A percentile compares a stretch with the other conserved stretches of the same genome.
phyloP scores from a whole-genome alignment of 2,888 invertebrate species.

The Flexamia atlantica region DNA sequence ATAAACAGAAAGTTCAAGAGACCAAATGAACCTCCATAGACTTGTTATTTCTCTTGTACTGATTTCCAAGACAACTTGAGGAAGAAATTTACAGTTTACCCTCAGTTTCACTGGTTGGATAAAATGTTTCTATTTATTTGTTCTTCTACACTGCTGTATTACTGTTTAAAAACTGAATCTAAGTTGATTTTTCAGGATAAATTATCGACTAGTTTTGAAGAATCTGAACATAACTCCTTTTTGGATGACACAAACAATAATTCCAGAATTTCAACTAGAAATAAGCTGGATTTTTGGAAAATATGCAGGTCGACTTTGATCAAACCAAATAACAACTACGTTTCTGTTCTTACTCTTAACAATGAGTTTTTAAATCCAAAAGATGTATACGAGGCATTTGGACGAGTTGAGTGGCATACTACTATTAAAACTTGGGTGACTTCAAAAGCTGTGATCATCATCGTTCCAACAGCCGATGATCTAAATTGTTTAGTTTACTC shows the following conservation, averaged over 20 bases:
- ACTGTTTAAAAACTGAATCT: not conserved
- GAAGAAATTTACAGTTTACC: too few relatives aligned
- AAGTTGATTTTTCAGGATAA: not conserved
- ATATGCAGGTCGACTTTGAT: conserved; percentile 10
- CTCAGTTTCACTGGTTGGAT: not conserved
- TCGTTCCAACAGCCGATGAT: not conserved
- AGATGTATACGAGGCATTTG: not conserved
- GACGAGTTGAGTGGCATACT: conserved; percentile 9
- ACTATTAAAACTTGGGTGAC: not conserved
- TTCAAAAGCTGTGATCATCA: not conserved
- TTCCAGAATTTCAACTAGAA: not conserved
- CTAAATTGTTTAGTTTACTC: not conserved
- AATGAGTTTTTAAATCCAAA: conserved; percentile 21
- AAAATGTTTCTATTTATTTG: not conserved
- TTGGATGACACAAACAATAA: not conserved
- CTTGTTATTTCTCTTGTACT: not conserved
- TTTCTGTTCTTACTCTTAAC: conserved; percentile 6
- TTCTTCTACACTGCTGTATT: not conserved
- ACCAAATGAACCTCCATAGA: not conserved
- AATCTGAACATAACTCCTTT: not conserved
- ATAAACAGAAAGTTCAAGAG: not conserved
- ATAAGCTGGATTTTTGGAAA: conserved; percentile 8
- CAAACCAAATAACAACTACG: conserved; percentile 7
- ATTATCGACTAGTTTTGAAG: not conserved
- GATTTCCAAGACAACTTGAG: too few relatives aligned